phyloP scores from a whole-genome alignment of 2,113 vertebrate genomes.

The Oryzias melastigma region DNA sequence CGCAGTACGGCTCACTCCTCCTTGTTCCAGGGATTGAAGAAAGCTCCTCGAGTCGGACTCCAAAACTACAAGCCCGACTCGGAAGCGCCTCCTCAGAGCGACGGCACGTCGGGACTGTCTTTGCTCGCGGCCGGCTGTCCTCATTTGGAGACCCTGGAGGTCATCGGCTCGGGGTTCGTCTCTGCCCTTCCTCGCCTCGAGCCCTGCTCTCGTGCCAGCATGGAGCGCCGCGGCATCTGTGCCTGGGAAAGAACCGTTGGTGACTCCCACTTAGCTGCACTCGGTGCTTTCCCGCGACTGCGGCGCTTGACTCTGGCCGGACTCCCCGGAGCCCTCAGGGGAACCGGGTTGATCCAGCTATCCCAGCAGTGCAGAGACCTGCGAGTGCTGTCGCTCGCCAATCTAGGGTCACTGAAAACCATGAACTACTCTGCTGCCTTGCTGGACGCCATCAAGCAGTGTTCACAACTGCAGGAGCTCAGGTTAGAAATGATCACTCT shows the following conservation, averaged over 20 bases:
- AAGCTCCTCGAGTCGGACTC: constrained; percentile 84
- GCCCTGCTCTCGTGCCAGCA: constrained; percentile 82
- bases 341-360: constrained; percentile 85
- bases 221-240: constrained; percentile 86
- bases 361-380: constrained; percentile 86
- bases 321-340: constrained; percentile 87
- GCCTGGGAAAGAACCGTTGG: constrained; percentile 82
- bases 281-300: constrained; percentile 82
- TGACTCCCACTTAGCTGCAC: constrained; percentile 85
- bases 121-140: constrained; percentile 80
- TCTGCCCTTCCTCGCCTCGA: constrained; percentile 92
- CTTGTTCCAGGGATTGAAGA: constrained; percentile 81
- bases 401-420: constrained; percentile 89
- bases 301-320: constrained; percentile 89
- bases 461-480: constrained; percentile 88
- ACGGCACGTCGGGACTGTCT: constrained; percentile 77
- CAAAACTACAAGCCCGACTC: constrained; percentile 68
- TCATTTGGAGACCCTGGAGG: constrained; percentile 84
- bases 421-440: constrained; percentile 87
- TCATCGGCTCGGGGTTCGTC: constrained; percentile 91
- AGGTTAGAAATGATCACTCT: constrained; percentile 79
- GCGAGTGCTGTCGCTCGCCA: constrained; percentile 87
- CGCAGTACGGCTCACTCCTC: constrained; percentile 51
- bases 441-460: constrained; percentile 86
- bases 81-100: constrained; percentile 51